Conservation (phyloP, 2,797 vertebrate species). For the Arnoldichthys spilopterus region DNA sequence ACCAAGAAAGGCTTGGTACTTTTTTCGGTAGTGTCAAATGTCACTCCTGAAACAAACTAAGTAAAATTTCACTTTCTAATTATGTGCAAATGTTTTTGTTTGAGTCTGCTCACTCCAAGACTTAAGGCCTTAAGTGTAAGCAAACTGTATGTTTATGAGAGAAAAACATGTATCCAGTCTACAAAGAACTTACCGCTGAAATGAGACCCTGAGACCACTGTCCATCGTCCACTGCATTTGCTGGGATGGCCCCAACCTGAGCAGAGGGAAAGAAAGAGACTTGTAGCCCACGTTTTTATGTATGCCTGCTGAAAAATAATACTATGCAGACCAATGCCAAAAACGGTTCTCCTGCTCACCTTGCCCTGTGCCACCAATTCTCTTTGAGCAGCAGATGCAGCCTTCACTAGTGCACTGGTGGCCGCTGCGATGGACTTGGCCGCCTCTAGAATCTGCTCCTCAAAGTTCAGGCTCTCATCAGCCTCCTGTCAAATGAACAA, state of each 20-base stretch:
- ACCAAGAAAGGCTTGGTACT: too few relatives aligned
- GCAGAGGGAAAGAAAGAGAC: constrained; percentile 9
- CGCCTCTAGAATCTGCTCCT: constrained; percentile 95
- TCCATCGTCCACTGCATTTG: constrained; percentile 93
- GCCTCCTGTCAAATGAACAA: constrained; percentile 81
- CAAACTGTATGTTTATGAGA: not conserved
- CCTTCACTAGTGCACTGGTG: constrained; percentile 93
- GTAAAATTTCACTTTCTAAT: constrained; percentile 1
- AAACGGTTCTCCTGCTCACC: constrained; percentile 67
- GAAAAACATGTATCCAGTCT: not conserved
- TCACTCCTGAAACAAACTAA: too few relatives aligned
- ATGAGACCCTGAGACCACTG: constrained; percentile 99
- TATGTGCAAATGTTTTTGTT: not conserved
- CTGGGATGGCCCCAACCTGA: constrained; percentile 92
- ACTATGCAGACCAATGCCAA: too few relatives aligned
- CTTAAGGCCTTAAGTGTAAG: not conserved
- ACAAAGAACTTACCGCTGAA: constrained; percentile 88
- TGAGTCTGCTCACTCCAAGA: not conserved
- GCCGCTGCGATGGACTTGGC: constrained; percentile 96
- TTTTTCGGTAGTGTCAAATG: too few relatives aligned
- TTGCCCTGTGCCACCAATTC: constrained; percentile 96
- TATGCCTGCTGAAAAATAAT: too few relatives aligned
- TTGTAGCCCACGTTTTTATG: too few relatives aligned
- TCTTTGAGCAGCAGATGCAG: constrained; percentile 92
- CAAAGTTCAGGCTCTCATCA: constrained; percentile 95